Conservation (phyloP, 2,888 invertebrate genomes). For the Tiliacea citrago region DNA sequence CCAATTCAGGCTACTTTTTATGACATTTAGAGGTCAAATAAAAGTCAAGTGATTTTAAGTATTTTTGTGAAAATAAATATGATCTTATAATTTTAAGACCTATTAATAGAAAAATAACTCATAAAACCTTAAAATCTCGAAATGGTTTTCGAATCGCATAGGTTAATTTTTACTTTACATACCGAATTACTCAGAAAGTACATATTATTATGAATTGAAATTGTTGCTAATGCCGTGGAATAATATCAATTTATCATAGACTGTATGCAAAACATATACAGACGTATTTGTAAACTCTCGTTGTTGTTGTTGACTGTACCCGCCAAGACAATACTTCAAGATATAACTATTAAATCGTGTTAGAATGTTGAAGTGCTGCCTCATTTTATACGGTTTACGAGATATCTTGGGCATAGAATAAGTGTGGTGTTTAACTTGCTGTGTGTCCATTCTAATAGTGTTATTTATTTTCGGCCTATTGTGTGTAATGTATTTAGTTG, state of each 20-base stretch:
- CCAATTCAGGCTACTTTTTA: too few relatives aligned
- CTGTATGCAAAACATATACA: background rate
- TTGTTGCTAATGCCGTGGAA: background rate
- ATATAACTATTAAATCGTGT: constrained; percentile 47
- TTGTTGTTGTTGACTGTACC: constrained; percentile 21
- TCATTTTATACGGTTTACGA: constrained; percentile 32
- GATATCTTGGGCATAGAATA: constrained; percentile 22
- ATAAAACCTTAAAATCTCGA: too few relatives aligned
- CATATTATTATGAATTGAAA: background rate
- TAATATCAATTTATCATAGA: background rate
- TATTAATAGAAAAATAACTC: too few relatives aligned
- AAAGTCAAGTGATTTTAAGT: too few relatives aligned
- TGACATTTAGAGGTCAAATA: too few relatives aligned
- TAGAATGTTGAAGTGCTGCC: constrained; percentile 30
- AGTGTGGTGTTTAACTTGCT: background rate
- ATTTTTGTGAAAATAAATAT: too few relatives aligned
- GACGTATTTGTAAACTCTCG: background rate
- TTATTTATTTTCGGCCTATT: background rate
- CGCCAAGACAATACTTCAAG: constrained; percentile 24
- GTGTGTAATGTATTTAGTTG: background rate
- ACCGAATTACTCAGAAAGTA: too few relatives aligned
- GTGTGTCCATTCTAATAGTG: background rate
- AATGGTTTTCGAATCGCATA: too few relatives aligned
- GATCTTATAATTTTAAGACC: too few relatives aligned
- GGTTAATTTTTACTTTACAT: too few relatives aligned